Percentiles rank a stretch among this genome's conserved stretches.
Evolutionary conservation across 2,888 invertebrate genomes (phyloP).

Genomic region (Furcula furcula): DNA sequence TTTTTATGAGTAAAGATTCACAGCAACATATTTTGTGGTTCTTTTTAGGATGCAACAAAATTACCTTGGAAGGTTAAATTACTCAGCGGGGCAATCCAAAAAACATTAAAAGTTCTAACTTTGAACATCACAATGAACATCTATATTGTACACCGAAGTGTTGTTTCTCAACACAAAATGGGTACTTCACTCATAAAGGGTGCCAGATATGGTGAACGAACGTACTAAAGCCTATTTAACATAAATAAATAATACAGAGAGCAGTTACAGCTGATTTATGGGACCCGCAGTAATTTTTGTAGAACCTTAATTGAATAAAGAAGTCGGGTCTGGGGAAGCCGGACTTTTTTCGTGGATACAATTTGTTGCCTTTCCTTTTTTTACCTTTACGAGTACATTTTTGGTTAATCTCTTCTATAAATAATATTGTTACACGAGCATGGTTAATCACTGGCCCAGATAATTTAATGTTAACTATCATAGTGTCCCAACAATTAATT

Average conservation of each 20-base stretch:
- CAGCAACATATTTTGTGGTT: no score
- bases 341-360: neutral
- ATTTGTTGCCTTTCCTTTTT: neutral
- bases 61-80: neutral
- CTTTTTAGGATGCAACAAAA: neutral
- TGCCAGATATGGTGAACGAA: conserved; percentile 37
- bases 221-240: conserved; percentile 60
- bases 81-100: conserved; percentile 3
- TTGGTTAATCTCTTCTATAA: no score
- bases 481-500: no score
- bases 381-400: no score
- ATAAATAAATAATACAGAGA: conserved; percentile 65
- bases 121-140: conserved; percentile 16
- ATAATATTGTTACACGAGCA: no score
- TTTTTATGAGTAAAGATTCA: no score
- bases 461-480: no score
- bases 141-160: conserved; percentile 10
- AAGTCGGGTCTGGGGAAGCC: conserved; percentile 34
- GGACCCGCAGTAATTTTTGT: conserved; percentile 58
- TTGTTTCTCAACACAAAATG: conserved; percentile 16
- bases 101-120: conserved; percentile 9
- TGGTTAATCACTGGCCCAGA: no score
- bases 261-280: conserved; percentile 65
- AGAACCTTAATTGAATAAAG: conserved; percentile 63
- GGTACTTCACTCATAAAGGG: conserved; percentile 36